A percentile compares a stretch with the other conserved stretches of the same genome.
phyloP scores from a whole-genome alignment of 2,113 vertebrate species.

The Epinephelus lanceolatus region DNA sequence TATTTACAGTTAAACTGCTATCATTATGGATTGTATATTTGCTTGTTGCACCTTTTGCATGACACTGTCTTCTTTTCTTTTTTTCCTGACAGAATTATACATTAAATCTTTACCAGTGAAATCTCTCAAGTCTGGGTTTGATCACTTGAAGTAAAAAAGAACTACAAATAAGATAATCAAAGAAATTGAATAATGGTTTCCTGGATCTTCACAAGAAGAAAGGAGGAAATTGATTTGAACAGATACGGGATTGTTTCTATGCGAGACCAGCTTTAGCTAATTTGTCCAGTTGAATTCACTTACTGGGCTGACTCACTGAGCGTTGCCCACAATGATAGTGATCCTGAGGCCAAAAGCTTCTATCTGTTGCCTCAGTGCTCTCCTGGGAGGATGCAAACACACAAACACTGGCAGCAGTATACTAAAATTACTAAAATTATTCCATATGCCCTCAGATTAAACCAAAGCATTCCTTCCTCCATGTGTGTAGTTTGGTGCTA shows the following conservation, averaged over 20 bases:
- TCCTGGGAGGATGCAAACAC: not conserved
- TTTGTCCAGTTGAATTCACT: conserved; percentile 10
- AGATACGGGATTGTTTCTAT: conserved; percentile 19
- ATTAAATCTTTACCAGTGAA: conserved; percentile 56
- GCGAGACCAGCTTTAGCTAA: conserved; percentile 5
- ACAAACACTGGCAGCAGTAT: not conserved
- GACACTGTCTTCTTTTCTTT: conserved; percentile 24
- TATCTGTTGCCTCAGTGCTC: not conserved
- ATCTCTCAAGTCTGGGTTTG: conserved; percentile 4
- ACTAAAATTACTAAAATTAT: conserved; percentile 23
- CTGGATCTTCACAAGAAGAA: conserved; percentile 9
- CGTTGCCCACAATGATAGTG: not conserved
- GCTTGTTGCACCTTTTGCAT: conserved; percentile 53
- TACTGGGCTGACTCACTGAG: not conserved
- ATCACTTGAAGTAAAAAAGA: not conserved
- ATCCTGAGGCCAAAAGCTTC: conserved; percentile 3
- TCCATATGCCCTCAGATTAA: conserved; percentile 5
- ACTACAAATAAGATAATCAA: not conserved
- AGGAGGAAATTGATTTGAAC: conserved; percentile 14
- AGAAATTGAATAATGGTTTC: conserved; percentile 4
- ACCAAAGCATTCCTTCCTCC: not conserved
- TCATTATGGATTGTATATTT: conserved; percentile 29
- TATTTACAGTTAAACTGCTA: conserved; percentile 26
- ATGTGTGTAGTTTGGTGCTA: not conserved
- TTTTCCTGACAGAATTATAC: conserved; percentile 20